Base-by-base conservation (phyloP, 1,140 invertebrate species). In the Condylostylus longicornis region DNA sequence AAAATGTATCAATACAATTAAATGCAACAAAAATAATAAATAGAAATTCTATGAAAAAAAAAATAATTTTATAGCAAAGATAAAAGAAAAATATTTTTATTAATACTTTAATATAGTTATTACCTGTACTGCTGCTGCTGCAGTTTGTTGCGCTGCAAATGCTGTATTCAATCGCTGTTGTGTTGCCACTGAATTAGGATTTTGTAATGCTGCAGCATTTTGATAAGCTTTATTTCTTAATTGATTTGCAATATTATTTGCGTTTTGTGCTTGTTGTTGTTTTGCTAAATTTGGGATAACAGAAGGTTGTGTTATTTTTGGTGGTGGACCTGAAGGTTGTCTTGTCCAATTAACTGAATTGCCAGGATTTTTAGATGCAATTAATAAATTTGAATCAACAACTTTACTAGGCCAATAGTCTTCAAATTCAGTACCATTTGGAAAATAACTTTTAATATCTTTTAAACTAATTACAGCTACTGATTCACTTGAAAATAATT, bases 341-440 rank as follows among this genome's bases (percentile, higher is more conserved):
- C 71, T 64, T 0, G 71, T 75, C 72, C 72, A 75, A 32, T 72
- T 71, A 2, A 71, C 69, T 14, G 67, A 65, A 46, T 68, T 66
- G 14, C 44, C 56, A 48, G 68, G 67, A 55, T 51, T 64, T 61
- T 72, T 77, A 37, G 69, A 69, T 44, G 67, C 72, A 45, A 80
- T 65, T 20, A 80, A 61, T 8, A 83, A 67, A 48, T 80, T 77
- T 5, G 72, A 76, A 42, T 84, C 80, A 29, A 82, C 72, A 33
- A 84, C 77, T 65, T 85, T 85, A 48, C 75, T 81, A 5, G 85
- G 84, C 85, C 85, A 90, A 59, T 87, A 89, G 42, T 88, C 84
- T 51, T 89, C 83, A 57, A 90, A 90, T 30, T 78, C 71, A 2
- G 85, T 88, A 7, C 82, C 82, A 15, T 80, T 78, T 2, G 85